These are phyloP conservation scores for Chloroclysta siterata DNA, from an alignment of 2,888 invertebrate species.

Conservation along the genomic window DNA sequence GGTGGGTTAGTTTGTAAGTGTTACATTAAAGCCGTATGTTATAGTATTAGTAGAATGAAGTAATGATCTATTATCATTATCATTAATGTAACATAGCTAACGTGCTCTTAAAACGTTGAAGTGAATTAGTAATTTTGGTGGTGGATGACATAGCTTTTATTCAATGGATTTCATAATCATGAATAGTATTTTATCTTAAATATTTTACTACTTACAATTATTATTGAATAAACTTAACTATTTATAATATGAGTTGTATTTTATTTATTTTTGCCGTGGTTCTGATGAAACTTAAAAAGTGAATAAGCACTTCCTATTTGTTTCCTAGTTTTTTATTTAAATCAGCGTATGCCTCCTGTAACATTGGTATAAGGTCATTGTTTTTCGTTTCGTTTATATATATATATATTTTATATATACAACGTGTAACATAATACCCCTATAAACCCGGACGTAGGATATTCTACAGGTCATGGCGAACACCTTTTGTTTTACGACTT, in stretches of 20 bases:
- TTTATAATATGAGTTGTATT: conserved; percentile 63
- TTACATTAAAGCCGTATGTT: conserved; percentile 60
- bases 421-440: too few relatives aligned
- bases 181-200: conserved; percentile 69
- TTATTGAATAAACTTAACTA: conserved; percentile 58
- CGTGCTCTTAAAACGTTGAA: conserved; percentile 56
- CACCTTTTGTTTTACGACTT: too few relatives aligned
- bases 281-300: neutral
- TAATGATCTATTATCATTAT: conserved; percentile 46
- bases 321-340: too few relatives aligned
- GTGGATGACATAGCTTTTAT: conserved; percentile 75
- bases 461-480: too few relatives aligned
- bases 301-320: too few relatives aligned
- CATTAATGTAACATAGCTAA: conserved; percentile 40
- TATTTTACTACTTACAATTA: conserved; percentile 62
- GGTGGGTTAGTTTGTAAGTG: conserved; percentile 66
- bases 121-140: conserved; percentile 69
- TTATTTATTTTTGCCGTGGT: conserved; percentile 47
- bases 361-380: too few relatives aligned
- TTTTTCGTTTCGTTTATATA: too few relatives aligned
- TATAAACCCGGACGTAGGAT: too few relatives aligned
- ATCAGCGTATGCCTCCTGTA: too few relatives aligned
- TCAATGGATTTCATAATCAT: conserved; percentile 69
- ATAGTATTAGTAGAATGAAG: conserved; percentile 44
- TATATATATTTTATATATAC: too few relatives aligned